Base-by-base conservation (phyloP, 2,888 invertebrate species). In the Ecliptopera silaceata region DNA sequence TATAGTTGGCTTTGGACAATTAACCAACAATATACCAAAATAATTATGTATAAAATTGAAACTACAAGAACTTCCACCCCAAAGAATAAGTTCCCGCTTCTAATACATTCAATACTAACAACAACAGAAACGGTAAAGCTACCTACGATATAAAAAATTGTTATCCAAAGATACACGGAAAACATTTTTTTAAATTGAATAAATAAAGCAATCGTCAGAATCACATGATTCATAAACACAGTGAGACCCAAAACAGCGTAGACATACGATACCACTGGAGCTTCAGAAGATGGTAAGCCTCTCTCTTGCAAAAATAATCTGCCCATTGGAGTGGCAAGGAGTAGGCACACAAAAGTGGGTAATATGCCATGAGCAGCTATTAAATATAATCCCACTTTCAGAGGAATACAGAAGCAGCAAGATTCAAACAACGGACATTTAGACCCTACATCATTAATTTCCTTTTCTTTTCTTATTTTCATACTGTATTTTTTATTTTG, bases 21-120 rank as follows among this genome's bases (percentile, higher is more conserved):
- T 50, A 77, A 61, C 78, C 78, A 76, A 63, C 75, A 77, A 58
- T 77, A 77, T 3, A 70, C 29, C 36, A 71, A 61, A 38, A 74
- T 32, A 18, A 63, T 12, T 11, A 61, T 60, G 51, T 71, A 66
- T 0, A 66, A 5, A 41, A 52, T 11, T 26, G 60, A 63, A 11
- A 70, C n/a, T 8, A 64, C 11, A 43, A 74, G 20, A 55, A 18
- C 31, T 4, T n/a, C 17, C 4, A 32, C 5, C 31, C 44, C 44
- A 44, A 44, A 44, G 11, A 1, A 64, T 4, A 49, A 3, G 32
- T 69, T 31, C 13, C 59, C 56, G 12, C 17, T 44, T 60, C 36
- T 60, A 11, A 71, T 64, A 41, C 56, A 47, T 63, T 69, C 65
- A 3, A 44, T 44, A 29, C 44, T 51, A 43, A 77, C 55, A 20